Percentiles rank a stretch among this genome's conserved stretches.
Evolutionary conservation across 2,797 vertebrate genomes (phyloP).

Genomic region (Eulemur mongoz): DNA sequence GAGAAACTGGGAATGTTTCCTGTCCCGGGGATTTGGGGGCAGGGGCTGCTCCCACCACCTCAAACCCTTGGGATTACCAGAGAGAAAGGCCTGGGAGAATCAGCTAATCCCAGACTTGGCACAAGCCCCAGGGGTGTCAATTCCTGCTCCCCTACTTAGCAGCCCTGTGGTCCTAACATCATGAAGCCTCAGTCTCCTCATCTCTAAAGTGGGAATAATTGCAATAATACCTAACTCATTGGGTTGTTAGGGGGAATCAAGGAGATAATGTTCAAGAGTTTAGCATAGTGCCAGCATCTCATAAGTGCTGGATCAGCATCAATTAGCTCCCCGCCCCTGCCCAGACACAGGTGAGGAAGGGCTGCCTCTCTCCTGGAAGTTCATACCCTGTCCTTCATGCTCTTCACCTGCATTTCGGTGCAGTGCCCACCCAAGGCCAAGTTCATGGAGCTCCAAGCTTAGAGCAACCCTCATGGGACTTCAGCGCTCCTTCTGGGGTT

Average conservation of each 20-base stretch:
- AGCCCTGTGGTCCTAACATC: background rate
- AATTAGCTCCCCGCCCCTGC: background rate
- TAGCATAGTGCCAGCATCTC: background rate
- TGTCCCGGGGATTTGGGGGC: constrained; percentile 24
- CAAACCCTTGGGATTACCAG: constrained; percentile 40
- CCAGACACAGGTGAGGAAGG: background rate
- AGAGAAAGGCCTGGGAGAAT: constrained; percentile 35
- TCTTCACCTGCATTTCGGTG: background rate
- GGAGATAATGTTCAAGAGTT: background rate
- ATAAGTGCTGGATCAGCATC: background rate
- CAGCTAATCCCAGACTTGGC: constrained; percentile 25
- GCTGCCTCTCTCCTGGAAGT: background rate
- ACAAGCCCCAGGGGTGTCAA: background rate
- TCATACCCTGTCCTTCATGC: background rate
- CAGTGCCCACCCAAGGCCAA: background rate
- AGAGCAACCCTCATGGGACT: background rate
- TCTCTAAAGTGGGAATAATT: background rate
- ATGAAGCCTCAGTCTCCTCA: background rate
- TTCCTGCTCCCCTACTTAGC: background rate
- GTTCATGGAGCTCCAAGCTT: background rate
- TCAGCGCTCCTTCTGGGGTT: background rate
- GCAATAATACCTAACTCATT: background rate
- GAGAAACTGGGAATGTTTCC: constrained; percentile 65
- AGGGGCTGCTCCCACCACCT: constrained; percentile 47
- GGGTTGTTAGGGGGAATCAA: background rate